These are phyloP conservation scores for Sorex maritimensis DNA, from an alignment of 2,797 vertebrate species.

Conservation along the genomic window DNA sequence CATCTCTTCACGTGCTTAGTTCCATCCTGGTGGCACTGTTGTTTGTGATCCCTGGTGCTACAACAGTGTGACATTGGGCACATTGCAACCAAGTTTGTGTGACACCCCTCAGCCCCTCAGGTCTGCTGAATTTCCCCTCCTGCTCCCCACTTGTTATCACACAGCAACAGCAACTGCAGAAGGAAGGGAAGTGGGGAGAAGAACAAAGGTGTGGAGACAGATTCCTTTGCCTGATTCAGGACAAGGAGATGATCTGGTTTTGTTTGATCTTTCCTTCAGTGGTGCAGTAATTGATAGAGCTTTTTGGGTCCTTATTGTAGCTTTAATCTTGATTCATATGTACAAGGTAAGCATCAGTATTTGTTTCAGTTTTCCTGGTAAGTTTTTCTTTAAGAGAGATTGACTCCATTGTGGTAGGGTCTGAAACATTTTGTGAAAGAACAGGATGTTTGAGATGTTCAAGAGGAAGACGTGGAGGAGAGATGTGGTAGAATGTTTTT, in stretches of 20 bases:
- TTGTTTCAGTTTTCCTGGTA: background rate
- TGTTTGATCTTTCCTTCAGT: conserved; percentile 8
- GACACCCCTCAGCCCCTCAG: too few species aligned
- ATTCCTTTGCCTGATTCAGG: background rate
- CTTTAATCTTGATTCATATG: conserved; percentile 17
- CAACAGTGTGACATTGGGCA: too few species aligned
- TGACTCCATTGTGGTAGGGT: background rate
- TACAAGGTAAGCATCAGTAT: background rate
- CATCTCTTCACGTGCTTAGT: too few species aligned
- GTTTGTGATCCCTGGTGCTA: too few species aligned
- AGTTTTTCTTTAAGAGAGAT: background rate
- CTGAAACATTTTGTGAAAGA: conserved; percentile 17
- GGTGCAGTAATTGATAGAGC: background rate
- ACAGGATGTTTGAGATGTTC: conserved; percentile 1
- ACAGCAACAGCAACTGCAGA: too few species aligned
- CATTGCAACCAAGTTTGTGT: too few species aligned
- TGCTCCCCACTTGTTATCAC: too few species aligned
- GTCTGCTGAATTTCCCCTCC: too few species aligned
- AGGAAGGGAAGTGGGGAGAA: too few species aligned
- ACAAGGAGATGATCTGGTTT: background rate
- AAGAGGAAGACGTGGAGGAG: conserved; percentile 12
- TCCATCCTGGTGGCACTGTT: too few species aligned
- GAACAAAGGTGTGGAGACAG: background rate
- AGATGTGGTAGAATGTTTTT: conserved; percentile 13
- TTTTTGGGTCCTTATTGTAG: background rate